Evolutionary conservation across 1,140 invertebrate genomes (phyloP), one percentile per base, ranked within the genome.

Genomic region (Ganaspis sp.): DNA sequence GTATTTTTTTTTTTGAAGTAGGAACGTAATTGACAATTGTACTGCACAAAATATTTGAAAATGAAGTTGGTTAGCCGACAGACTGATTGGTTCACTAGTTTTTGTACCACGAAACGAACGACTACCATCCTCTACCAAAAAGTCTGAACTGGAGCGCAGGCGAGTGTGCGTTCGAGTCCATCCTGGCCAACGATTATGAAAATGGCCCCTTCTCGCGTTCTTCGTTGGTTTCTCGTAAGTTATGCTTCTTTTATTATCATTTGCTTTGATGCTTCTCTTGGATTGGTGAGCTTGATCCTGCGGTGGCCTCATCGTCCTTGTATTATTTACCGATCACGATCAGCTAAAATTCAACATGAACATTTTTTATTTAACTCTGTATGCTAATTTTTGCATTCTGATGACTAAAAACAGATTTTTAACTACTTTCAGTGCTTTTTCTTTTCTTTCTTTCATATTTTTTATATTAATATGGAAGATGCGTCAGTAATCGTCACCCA

Each of bases 171-270:
- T 85, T 86, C 86, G 87, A 88, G 86, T 78, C 87, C 84, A 83
- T 84, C 79, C 85, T 82, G 81, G 86, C 83, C 83, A 83, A 81
- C 84, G 87, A 88, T 83, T 82, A 88, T 82, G 86, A 85, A 87
- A 90, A 85, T 87, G 88, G 86, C 87, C 89, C 87, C 86, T 86
- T 86, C 87, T 89, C 90, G 89, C 88, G 88, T 90, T 86, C 88
- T 82, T 86, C 89, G 87, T 89, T 86, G 86, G 87, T 90, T 86
- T 89, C 88, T 91, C 89, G 90, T 91, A 91, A 91, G 90, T 91
- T 91, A 90, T 91, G 89, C 89, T 91, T 91, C 88, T 91, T 91
- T 89, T 90, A 91, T 89, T 91, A 91, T 91, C 85, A 91, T 91
- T 91, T 91, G 90, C 90, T 91, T 90, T 84, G 83, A 85, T 80